Evolutionary conservation across 2,113 vertebrate genomes (phyloP).

Genomic region (Sardina pilchardus): DNA sequence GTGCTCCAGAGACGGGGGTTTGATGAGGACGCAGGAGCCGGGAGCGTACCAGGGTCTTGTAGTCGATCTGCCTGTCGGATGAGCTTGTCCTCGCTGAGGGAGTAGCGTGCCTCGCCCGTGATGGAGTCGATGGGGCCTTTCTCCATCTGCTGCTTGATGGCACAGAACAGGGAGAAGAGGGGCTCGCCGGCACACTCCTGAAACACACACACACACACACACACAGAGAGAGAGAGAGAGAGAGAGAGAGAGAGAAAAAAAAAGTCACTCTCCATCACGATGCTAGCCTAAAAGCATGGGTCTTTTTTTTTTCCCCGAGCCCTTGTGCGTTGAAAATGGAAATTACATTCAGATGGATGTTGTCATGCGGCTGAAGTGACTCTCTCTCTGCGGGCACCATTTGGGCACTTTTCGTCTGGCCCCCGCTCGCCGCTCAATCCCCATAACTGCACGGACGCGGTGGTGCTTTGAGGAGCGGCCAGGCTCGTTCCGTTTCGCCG

Average conservation of each 20-base stretch:
- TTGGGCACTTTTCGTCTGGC: neutral
- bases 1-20: neutral
- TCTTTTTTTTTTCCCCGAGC: neutral
- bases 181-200: conserved; percentile 97
- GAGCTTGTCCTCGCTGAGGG: conserved; percentile 96
- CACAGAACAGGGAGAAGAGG: conserved; percentile 98
- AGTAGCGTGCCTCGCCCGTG: conserved; percentile 95
- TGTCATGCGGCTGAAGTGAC: neutral
- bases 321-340: neutral
- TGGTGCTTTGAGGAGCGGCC: neutral
- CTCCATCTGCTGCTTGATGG: conserved; percentile 98
- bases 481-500: neutral
- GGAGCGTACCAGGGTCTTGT: conserved; percentile 88
- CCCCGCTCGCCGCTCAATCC: neutral
- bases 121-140: conserved; percentile 96
- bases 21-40: neutral
- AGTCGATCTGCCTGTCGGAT: conserved; percentile 98
- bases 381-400: conserved; percentile 7
- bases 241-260: neutral
- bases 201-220: conserved; percentile 20
- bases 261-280: neutral
- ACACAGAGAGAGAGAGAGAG: neutral
- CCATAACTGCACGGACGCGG: neutral
- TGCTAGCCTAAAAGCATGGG: neutral
- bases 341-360: neutral